Evolutionary conservation across 30 jellyfish, hydroid and myxozoan genomes (phyloP), one percentile per base, ranked within the genome.

Genomic region (Aurelia sp.): DNA sequence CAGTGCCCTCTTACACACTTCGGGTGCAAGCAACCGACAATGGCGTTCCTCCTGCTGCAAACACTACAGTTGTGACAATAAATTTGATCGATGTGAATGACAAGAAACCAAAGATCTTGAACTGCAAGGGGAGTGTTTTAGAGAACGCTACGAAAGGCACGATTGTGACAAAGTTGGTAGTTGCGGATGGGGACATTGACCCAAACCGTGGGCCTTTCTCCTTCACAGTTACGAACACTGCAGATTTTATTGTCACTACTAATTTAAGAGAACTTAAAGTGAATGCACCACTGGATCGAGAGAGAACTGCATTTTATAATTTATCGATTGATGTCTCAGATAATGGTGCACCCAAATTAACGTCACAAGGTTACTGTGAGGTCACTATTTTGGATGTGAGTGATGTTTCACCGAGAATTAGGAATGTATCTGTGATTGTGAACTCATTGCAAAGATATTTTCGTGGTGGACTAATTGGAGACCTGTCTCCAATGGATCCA

Each of bases 401-500:
- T 62, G 97, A 90, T 80, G 85, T 65, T 47, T 38, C 17, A 15
- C 96, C 97, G 8, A 61, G 48, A 67, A 62, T 78, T 40, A 82
- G 98, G 30, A 52, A 79, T 50, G 91, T 82, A 12, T 40, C 65
- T 3, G 72, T 93, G 19, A 88, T 88, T 7, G 85, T 81, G 40
- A 87, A 87, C 72, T 47, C 17, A 18, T 69, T 80, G 24, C 90
- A 87, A 24, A n/a, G 63, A 18, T 48, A 2, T 47, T 64, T 67
- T 11, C 78, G 88, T 30, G 92, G 92, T 2, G 91, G 96, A 35
- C 48, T 65, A 0, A 60, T 93, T 31, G 98, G 98, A 9, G 96
- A 88, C 84, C 15, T 93, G 21, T 93, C 98, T 6, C 98, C 98
- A 3, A 74, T 63, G 38, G 98, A 93, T 68, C 70, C 90, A 12